Evolutionary conservation across 2,113 vertebrate species (phyloP).

Genomic region (Dicerorhinus sumatrensis): DNA sequence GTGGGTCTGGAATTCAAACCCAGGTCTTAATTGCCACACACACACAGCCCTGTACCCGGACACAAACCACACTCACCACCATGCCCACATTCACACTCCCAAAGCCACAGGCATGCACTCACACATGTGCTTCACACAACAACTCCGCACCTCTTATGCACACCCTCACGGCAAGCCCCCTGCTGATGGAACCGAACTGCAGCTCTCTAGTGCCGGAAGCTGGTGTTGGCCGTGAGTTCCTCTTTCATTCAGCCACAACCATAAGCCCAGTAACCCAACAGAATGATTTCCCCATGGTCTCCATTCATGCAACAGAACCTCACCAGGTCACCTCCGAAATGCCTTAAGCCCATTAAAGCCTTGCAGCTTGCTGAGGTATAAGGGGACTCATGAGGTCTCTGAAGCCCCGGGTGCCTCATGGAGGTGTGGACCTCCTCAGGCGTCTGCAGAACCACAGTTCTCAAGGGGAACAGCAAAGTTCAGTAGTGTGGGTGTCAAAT

Average conservation of each 20-base stretch:
- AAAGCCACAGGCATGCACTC: background rate
- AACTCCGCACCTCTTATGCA: fast-evolving
- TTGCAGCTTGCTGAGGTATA: background rate
- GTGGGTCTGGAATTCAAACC: background rate
- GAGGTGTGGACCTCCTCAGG: background rate
- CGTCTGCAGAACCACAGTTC: background rate
- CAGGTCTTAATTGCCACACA: background rate
- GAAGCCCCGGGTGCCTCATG: background rate
- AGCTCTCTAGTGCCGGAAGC: background rate
- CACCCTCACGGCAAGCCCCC: fast-evolving
- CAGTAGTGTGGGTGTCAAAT: background rate
- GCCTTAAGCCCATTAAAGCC: conserved; percentile 33
- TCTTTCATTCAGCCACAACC: conserved; percentile 34
- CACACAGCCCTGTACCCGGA: background rate
- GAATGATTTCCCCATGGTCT: background rate
- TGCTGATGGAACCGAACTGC: background rate
- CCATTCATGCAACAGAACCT: background rate
- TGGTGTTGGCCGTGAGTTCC: background rate
- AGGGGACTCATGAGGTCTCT: background rate
- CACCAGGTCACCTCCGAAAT: background rate
- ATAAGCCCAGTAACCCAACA: background rate
- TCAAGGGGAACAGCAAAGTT: background rate
- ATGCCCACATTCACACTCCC: background rate
- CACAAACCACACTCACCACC: background rate
- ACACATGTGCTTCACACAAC: background rate